A percentile compares a stretch with the other conserved stretches of the same genome.
phyloP scores from a whole-genome alignment of 2,888 invertebrate genomes.

The Papilio elwesi region DNA sequence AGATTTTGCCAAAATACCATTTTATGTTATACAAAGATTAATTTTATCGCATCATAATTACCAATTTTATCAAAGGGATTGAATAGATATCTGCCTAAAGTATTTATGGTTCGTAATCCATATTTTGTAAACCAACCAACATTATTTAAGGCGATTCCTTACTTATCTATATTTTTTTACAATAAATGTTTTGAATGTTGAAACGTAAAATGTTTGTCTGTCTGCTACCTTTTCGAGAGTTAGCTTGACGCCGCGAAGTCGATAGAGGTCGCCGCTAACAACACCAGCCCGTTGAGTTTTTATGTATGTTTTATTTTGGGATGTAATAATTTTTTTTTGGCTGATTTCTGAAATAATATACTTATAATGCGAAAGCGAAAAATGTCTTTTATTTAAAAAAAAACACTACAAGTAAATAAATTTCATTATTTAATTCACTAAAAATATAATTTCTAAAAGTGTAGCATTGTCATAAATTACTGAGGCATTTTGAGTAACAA shows the following conservation, averaged over 20 bases:
- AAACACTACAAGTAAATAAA: neutral
- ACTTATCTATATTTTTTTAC: too few species aligned
- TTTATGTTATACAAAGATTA: too few species aligned
- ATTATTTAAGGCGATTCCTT: too few species aligned
- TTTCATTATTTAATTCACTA: neutral
- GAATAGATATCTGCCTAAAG: too few species aligned
- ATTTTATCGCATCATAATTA: too few species aligned
- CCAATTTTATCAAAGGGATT: too few species aligned
- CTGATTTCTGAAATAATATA: slow-evolving; percentile 79
- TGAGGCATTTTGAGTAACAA: neutral
- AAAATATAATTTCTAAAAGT: neutral
- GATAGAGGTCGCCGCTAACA: slow-evolving; percentile 46
- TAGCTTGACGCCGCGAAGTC: slow-evolving; percentile 1
- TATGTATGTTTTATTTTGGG: slow-evolving; percentile 78
- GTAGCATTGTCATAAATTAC: neutral
- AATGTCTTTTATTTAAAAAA: slow-evolving; percentile 51
- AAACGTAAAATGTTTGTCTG: neutral
- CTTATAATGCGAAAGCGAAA: slow-evolving; percentile 73
- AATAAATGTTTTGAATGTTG: too few species aligned
- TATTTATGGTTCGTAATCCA: too few species aligned
- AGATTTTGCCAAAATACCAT: too few species aligned
- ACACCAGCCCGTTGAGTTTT: slow-evolving; percentile 74
- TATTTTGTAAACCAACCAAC: too few species aligned
- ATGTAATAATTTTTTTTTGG: slow-evolving; percentile 71
- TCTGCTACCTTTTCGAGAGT: slow-evolving; percentile 1